Percentiles rank a stretch among this genome's conserved stretches.
phyloP scores from a whole-genome alignment of 1,140 invertebrate species.

The Formica exsecta region DNA sequence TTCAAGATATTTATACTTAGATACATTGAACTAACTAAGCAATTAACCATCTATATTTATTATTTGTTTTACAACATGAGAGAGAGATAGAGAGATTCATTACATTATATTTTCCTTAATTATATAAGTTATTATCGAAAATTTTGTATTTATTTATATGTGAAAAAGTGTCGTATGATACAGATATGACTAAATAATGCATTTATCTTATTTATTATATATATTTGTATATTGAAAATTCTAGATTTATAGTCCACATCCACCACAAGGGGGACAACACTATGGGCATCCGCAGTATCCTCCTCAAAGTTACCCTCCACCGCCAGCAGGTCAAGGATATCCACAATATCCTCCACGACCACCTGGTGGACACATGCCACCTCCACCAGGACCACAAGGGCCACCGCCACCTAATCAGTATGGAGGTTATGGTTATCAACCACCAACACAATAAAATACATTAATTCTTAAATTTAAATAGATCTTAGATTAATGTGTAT shows the following conservation, averaged over 20 bases:
- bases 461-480: constrained; percentile 53
- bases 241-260: constrained; percentile 83
- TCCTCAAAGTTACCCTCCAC: constrained; percentile 85
- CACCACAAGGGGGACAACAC: constrained; percentile 83
- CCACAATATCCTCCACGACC: constrained; percentile 84
- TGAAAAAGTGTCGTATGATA: not conserved
- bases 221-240: constrained; percentile 11
- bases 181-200: not conserved
- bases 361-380: constrained; percentile 84
- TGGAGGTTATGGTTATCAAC: constrained; percentile 86
- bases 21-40: not conserved
- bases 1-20: not conserved
- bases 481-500: constrained; percentile 28
- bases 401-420: constrained; percentile 86
- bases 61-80: not conserved
- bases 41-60: not conserved
- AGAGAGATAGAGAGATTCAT: no score
- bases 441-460: constrained; percentile 84
- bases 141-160: not conserved
- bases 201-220: constrained; percentile 6
- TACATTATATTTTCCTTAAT: not conserved
- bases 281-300: constrained; percentile 86
- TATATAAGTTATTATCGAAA: not conserved
- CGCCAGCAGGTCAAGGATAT: constrained; percentile 84
- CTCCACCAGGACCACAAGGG: constrained; percentile 85